Evolutionary conservation across 2,113 vertebrate species (phyloP), one percentile per base, ranked within the genome.

Genomic region (Dipodomys merriami): DNA sequence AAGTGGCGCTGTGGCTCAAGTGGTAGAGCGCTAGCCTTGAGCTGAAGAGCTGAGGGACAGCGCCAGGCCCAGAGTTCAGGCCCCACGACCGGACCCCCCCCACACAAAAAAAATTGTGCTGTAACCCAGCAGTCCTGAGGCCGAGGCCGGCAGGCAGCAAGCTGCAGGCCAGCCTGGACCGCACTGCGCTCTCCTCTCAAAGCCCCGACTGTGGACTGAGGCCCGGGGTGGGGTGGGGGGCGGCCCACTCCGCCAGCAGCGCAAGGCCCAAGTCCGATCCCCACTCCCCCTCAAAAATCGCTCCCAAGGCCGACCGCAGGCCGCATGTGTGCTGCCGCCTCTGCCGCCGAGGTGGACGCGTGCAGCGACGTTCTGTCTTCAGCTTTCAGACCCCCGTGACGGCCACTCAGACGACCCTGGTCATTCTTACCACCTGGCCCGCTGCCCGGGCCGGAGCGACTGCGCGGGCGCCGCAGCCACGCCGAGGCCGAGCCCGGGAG

Each of bases 301-400:
- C 25, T 4, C 8, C 49, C 30, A 16, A 73, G 65, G 91, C 62
- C 46, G 79, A 39, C 35, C 35, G 35, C 35, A 39, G 39, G 39
- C 39, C 39, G 39, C 39, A 39, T 39, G 39, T 6, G 39, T 39
- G 39, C 39, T 6, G 39, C 39, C 39, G 5, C 39, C 39, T 39
- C 39, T 39, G 39, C 39, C 39, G 39, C 35, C 3, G 35, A 39
- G 35, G 62, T 39, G 16, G 0, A 15, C 12, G 0, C 1, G 60
- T 84, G 92, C n/a, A 86, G 68, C 74, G 15, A n/a, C 1, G 6
- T 88, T 82, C 12, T 74, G 68, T 94, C 67, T 1, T 81, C 90
- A 99, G 99, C 97, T 98, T 95, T 91, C 97, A 98, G 99, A 99
- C 96, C 98, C 98, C 0, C 98, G 98, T 0, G 98, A 99, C 10